Conservation (phyloP, 2,113 vertebrate genomes). For the Ammodytes dubius region DNA sequence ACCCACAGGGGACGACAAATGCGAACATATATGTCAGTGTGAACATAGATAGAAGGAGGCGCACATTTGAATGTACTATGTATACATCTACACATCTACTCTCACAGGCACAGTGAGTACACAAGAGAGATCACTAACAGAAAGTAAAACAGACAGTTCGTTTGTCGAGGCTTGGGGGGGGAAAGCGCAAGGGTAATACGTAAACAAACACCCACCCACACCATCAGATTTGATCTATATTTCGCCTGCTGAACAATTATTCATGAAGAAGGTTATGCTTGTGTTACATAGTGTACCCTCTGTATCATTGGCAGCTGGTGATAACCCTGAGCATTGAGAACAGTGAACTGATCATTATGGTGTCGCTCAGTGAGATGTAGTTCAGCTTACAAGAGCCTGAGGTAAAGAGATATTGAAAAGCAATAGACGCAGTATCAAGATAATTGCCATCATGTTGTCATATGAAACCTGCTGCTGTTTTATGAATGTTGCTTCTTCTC, state of each 20-base stretch:
- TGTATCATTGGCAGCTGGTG: slow-evolving; percentile 28
- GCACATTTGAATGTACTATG: neutral
- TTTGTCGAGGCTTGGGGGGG: neutral
- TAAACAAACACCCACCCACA: slow-evolving; percentile 1
- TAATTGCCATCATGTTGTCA: slow-evolving; percentile 5
- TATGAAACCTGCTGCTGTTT: neutral
- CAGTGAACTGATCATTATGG: slow-evolving; percentile 14
- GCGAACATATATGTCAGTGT: too few species aligned
- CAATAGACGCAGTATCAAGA: slow-evolving; percentile 21
- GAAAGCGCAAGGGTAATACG: neutral
- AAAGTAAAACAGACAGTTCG: slow-evolving; percentile 4
- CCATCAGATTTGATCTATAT: neutral
- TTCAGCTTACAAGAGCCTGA: slow-evolving; percentile 10
- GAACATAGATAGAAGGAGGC: slow-evolving; percentile 13
- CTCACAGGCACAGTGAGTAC: neutral
- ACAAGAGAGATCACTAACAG: slow-evolving; percentile 18
- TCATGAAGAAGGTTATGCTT: neutral
- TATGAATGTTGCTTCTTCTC: slow-evolving; percentile 5
- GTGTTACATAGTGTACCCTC: slow-evolving; percentile 12
- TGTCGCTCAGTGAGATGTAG: neutral
- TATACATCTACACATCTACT: neutral
- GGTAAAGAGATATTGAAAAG: slow-evolving; percentile 20
- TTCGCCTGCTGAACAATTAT: slow-evolving; percentile 26
- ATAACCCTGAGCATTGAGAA: neutral
- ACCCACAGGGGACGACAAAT: slow-evolving; percentile 48